Evolutionary conservation across 2,888 invertebrate genomes (phyloP).

Genomic region (Rhodophaea formosa): DNA sequence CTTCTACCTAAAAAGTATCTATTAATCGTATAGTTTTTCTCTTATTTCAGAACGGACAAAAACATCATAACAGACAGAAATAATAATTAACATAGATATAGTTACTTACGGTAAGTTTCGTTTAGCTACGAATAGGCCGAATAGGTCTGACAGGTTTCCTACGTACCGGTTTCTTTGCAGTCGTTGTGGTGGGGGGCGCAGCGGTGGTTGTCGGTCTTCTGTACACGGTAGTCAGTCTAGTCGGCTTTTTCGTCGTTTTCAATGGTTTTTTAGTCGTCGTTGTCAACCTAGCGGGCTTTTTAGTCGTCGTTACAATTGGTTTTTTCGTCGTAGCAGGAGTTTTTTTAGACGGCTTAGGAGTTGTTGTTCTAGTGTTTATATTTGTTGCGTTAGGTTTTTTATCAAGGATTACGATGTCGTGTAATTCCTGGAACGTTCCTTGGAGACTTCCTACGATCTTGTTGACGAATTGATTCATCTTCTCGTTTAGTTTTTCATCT

Average conservation of each 20-base stretch:
- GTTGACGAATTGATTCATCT: constrained; percentile 90
- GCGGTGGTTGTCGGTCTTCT: constrained; percentile 51
- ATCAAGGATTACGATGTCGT: constrained; percentile 85
- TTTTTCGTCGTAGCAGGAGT: constrained; percentile 59
- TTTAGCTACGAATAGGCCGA: constrained; percentile 1
- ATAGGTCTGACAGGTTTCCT: constrained; percentile 13
- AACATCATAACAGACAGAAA: too few relatives aligned
- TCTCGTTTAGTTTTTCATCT: constrained; percentile 87
- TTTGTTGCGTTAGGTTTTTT: constrained; percentile 67
- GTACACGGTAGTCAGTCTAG: constrained; percentile 52
- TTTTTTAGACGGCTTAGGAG: constrained; percentile 63
- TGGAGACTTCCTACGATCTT: constrained; percentile 92
- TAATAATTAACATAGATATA: too few relatives aligned
- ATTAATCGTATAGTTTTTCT: too few relatives aligned
- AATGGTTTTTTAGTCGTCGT: constrained; percentile 64
- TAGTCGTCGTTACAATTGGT: constrained; percentile 66
- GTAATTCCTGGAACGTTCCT: constrained; percentile 90
- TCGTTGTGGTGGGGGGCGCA: constrained; percentile 42
- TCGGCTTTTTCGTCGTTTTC: constrained; percentile 70
- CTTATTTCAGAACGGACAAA: too few relatives aligned
- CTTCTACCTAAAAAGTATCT: too few relatives aligned
- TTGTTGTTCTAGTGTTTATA: constrained; percentile 53
- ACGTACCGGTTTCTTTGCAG: constrained; percentile 66
- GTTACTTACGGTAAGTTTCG: neutral
- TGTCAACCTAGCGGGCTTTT: constrained; percentile 62